Percentiles rank a stretch among this genome's conserved stretches.
These are phyloP conservation scores for Sphaerophoria rueppellii DNA, from an alignment of 2,888 invertebrate species.

Conservation along the genomic window DNA sequence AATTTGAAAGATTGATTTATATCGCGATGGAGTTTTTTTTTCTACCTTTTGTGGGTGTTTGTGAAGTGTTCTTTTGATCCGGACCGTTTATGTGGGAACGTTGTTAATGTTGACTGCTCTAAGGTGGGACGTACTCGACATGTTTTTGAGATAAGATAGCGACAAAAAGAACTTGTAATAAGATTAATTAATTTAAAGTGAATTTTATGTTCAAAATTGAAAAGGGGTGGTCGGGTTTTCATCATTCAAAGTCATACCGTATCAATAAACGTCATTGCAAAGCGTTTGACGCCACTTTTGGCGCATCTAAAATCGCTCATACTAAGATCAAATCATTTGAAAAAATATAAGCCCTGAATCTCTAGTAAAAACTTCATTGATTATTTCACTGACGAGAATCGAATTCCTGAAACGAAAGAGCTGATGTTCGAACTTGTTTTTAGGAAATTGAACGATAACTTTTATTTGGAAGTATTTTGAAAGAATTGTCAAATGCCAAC, in stretches of 20 bases:
- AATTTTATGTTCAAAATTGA: conserved; percentile 5
- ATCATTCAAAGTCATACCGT: no score
- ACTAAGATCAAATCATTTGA: no score
- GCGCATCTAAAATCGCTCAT: no score
- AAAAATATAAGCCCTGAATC: no score
- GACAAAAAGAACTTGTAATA: background rate
- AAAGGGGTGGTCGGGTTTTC: background rate
- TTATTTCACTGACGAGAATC: no score
- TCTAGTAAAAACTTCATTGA: no score
- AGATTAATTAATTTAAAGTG: conserved; percentile 9
- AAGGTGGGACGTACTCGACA: conserved; percentile 13
- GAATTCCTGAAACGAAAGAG: background rate
- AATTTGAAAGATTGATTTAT: conserved; percentile 69
- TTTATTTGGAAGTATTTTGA: no score
- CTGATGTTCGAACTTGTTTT: background rate
- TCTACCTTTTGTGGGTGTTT: background rate
- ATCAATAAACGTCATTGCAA: no score
- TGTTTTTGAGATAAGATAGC: conserved; percentile 26
- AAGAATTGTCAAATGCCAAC: no score
- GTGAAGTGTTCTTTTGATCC: conserved; percentile 60
- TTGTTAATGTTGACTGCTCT: background rate
- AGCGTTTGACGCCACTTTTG: no score
- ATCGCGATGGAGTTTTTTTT: conserved; percentile 38
- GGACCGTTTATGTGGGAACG: conserved; percentile 47
- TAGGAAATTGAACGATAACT: background rate